These are phyloP conservation scores for Sardinella longiceps DNA, from an alignment of 2,797 vertebrate species.

Conservation along the genomic window DNA sequence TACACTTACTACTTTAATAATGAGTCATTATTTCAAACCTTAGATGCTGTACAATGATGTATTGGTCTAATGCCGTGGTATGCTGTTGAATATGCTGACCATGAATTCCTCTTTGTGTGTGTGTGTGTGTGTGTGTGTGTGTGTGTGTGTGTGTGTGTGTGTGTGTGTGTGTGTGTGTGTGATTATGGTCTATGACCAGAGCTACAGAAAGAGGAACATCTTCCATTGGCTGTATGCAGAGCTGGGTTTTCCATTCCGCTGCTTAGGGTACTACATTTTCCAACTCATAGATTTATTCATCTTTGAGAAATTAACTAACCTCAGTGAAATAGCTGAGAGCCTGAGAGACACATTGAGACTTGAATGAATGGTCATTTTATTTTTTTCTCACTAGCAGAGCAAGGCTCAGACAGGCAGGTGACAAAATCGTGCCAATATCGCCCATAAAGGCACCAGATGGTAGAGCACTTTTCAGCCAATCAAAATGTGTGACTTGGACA, in stretches of 20 bases:
- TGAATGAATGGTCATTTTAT: neutral
- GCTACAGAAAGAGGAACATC: constrained; percentile 4
- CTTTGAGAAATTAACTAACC: neutral
- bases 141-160: neutral
- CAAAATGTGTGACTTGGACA: neutral
- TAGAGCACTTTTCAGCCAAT: too few relatives aligned
- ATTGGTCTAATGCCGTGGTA: too few relatives aligned
- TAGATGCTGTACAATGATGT: too few relatives aligned
- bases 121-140: constrained; percentile 9
- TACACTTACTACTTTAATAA: too few relatives aligned
- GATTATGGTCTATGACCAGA: neutral
- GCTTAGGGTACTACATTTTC: neutral
- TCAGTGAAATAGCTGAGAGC: neutral
- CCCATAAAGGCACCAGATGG: neutral
- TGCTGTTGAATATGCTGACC: neutral
- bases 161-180: constrained; percentile 17
- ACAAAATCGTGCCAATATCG: neutral
- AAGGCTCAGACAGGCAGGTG: neutral
- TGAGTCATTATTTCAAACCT: too few relatives aligned
- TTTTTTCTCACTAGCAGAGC: neutral
- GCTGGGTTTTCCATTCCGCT: neutral
- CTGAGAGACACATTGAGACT: neutral
- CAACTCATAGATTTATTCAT: neutral
- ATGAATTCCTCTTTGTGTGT: neutral
- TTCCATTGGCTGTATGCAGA: neutral